phyloP scores from a whole-genome alignment of 92 coral and sea anemone genomes.

The Phenganax subtilis region DNA sequence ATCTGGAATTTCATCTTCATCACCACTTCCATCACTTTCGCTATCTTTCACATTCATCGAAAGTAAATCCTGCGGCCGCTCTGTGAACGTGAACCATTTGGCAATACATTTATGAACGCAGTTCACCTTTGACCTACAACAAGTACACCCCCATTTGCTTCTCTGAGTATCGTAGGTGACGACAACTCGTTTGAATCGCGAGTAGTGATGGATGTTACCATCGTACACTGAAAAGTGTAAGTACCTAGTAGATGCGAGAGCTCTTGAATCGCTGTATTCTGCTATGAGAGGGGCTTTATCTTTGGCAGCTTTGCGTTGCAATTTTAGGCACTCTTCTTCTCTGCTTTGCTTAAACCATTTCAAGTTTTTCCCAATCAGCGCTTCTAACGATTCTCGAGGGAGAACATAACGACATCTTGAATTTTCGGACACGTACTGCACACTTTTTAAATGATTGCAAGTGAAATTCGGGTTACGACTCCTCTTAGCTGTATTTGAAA shows the following conservation, averaged over 20 bases:
- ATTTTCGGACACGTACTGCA: conserved; percentile 43
- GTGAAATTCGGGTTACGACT: conserved; percentile 54
- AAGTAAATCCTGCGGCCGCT: conserved; percentile 7
- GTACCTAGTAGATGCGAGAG: conserved; percentile 22
- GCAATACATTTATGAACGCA: conserved; percentile 43
- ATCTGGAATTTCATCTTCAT: not conserved
- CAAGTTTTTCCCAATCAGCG: conserved; percentile 19
- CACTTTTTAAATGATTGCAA: conserved; percentile 46
- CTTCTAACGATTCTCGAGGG: conserved; percentile 30
- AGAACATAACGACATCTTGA: conserved; percentile 21
- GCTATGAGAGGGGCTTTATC: conserved; percentile 41
- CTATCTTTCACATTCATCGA: not conserved
- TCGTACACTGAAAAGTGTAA: conserved; percentile 45
- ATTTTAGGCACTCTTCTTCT: conserved; percentile 30
- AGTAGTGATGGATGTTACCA: conserved; percentile 48
- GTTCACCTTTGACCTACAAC: conserved; percentile 35
- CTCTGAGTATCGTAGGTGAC: conserved; percentile 17
- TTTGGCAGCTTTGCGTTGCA: conserved; percentile 25
- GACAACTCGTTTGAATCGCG: conserved; percentile 45
- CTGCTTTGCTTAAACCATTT: conserved; percentile 46
- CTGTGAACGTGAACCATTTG: conserved; percentile 41
- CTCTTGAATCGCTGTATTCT: conserved; percentile 25
- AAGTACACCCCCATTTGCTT: conserved; percentile 30
- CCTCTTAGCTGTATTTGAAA: conserved; percentile 38
- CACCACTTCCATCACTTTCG: not conserved